Base-by-base conservation (phyloP, 2,888 invertebrate genomes). In the Xestia xanthographa region DNA sequence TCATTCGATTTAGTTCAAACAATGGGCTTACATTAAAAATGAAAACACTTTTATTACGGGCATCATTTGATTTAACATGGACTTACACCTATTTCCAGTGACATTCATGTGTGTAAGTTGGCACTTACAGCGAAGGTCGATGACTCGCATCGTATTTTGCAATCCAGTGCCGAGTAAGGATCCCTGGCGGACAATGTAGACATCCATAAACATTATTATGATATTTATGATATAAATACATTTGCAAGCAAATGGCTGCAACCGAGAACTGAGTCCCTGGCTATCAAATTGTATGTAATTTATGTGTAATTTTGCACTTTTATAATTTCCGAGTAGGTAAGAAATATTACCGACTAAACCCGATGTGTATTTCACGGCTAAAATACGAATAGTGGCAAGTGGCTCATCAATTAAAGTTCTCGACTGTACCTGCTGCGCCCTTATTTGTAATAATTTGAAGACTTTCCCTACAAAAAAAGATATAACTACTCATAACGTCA, bases 131-230 rank as follows among this genome's bases (percentile, higher is more conserved):
- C 48, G 67, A 71, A 75, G 79, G 75, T 83, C 74, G 75, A 48
- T 79, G 75, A 83, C 75, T 17, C 72, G 45, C 78, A 56, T 75
- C 73, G 72, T 65, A 79, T 75, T 70, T 82, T 58, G 66, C 75
- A 84, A 84, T 79, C 70, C 70, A 29, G 67, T 75, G 82, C 78
- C 82, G 82, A 79, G 70, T 62, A 62, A 73, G 75, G 63, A 75
- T 72, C 22, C 50, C 68, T 58, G n/a, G 17, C 50, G 26, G 70
- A 76, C 56, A 38, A 29, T n/a, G 29, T 50, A n/a, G 48, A 58
- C 58, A 79, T 82, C 58, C 70, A 43, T 82, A 45, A 74, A 60
- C 29, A 45, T 58, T 56, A 48, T 67, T 41, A 45, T 22, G 50
- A 79, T 79, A 66, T 78, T 72, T 79, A 72, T 65, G n/a, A 38